A percentile compares a stretch with the other conserved stretches of the same genome.
phyloP scores from a whole-genome alignment of 2,797 vertebrate genomes.

The Sebastiscus albofasciatus region DNA sequence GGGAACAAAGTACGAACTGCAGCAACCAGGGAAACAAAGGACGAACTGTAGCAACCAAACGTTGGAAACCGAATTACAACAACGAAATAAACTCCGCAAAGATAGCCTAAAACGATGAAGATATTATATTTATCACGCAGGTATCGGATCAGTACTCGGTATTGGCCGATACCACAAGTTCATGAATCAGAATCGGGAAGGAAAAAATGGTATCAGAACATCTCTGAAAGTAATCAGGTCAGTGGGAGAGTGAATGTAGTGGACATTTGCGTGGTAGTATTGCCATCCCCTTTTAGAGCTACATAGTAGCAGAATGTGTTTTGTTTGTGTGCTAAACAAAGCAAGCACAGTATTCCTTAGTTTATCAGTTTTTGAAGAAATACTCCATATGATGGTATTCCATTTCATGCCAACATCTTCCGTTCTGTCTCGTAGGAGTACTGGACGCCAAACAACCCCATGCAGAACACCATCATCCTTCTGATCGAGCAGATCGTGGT shows the following conservation, averaged over 20 bases:
- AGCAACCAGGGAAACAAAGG: no score
- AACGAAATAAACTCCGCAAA: no score
- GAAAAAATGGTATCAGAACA: no score
- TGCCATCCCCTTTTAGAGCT: neutral
- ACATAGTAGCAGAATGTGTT: neutral
- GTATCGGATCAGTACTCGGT: no score
- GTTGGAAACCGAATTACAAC: no score
- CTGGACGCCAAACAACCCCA: conserved; percentile 99
- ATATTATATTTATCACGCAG: no score
- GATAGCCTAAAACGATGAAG: no score
- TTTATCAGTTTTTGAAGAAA: neutral
- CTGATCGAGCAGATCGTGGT: conserved; percentile 98
- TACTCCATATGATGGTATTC: neutral
- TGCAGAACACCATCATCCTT: conserved; percentile 98
- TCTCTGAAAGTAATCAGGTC: neutral
- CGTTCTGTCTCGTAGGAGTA: conserved; percentile 87
- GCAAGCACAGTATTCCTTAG: neutral
- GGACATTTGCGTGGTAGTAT: neutral
- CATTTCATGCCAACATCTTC: neutral
- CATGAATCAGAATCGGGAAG: no score
- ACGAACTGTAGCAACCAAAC: no score
- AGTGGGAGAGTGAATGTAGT: neutral
- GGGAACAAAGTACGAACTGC: no score
- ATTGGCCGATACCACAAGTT: no score
- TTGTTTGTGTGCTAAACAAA: neutral